Evolutionary conservation across 2,888 invertebrate species (phyloP).

Genomic region (Cataglyphis albicans): DNA sequence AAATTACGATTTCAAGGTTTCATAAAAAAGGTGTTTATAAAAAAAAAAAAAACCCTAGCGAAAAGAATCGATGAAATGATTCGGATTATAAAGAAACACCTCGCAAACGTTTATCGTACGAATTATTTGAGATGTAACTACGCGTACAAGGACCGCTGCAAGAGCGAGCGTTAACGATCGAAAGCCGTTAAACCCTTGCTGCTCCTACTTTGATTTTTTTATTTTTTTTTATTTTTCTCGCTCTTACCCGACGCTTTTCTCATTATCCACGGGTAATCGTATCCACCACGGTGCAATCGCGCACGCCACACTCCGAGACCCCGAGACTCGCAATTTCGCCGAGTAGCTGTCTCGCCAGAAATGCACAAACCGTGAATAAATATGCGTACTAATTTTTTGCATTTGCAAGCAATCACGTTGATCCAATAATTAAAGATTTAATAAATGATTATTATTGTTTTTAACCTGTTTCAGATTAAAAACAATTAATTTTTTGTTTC

Average conservation of each 20-base stretch:
- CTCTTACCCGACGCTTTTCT: conserved; percentile 40
- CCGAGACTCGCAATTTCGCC: conserved; percentile 41
- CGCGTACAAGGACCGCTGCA: conserved; percentile 20
- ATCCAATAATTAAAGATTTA: conserved; percentile 2
- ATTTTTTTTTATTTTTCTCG: conserved; percentile 22
- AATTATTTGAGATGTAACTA: conserved; percentile 50
- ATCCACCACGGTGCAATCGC: conserved; percentile 48
- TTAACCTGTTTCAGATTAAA: not conserved
- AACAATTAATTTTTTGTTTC: not conserved
- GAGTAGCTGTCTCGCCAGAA: conserved; percentile 34
- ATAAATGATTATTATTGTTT: not conserved
- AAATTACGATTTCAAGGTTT: conserved; percentile 25
- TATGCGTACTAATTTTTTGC: not conserved
- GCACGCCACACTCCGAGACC: conserved; percentile 34
- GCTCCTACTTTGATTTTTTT: conserved; percentile 23
- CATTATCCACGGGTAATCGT: conserved; percentile 61
- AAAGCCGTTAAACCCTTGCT: conserved; percentile 36
- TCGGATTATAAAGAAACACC: conserved; percentile 1
- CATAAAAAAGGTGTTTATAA: not conserved
- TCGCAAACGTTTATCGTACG: conserved; percentile 20
- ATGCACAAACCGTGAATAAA: conserved; percentile 16
- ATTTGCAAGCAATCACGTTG: not conserved
- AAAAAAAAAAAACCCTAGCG: conserved; percentile 16
- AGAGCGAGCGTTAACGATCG: conserved; percentile 39
- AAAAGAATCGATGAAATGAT: conserved; percentile 22